A percentile compares a stretch with the other conserved stretches of the same genome.
Evolutionary conservation across 2,888 invertebrate species (phyloP).

Genomic region (Campoletis raptor): DNA sequence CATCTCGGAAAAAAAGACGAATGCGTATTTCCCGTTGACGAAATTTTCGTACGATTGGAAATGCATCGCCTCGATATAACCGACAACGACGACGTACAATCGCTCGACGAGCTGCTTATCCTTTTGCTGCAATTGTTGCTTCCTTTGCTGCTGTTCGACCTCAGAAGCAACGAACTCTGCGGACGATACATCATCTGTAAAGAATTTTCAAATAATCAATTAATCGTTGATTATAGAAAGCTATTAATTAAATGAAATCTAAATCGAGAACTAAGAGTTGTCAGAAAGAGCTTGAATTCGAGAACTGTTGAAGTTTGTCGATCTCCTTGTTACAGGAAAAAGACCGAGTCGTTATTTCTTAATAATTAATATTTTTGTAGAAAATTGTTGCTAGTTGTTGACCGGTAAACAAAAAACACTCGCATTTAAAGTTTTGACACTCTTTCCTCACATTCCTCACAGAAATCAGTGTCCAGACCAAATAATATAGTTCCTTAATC

Average conservation of each 20-base stretch:
- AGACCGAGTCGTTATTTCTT: too few species aligned
- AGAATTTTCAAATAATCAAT: neutral
- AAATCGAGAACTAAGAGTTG: neutral
- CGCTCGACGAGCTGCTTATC: slow-evolving; percentile 22
- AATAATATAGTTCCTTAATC: too few species aligned
- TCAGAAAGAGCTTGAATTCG: too few species aligned
- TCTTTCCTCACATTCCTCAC: too few species aligned
- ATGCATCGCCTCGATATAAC: slow-evolving; percentile 62
- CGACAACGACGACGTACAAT: slow-evolving; percentile 59
- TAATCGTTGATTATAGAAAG: neutral
- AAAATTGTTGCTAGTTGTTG: neutral
- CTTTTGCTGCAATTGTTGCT: slow-evolving; percentile 30
- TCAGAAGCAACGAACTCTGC: slow-evolving; percentile 69
- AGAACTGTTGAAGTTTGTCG: too few species aligned
- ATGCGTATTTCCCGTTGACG: slow-evolving; percentile 65
- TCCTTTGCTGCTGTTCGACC: slow-evolving; percentile 51
- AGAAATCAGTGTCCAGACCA: too few species aligned
- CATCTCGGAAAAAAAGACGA: slow-evolving; percentile 82
- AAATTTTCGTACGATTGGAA: slow-evolving; percentile 54
- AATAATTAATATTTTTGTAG: too few species aligned
- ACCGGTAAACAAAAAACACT: neutral
- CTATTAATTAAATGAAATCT: neutral
- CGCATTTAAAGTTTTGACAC: too few species aligned
- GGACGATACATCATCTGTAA: slow-evolving; percentile 83
- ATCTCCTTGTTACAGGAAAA: too few species aligned